These are phyloP conservation scores for Elephas maximus DNA, from an alignment of 2,113 vertebrate species.

Conservation along the genomic window DNA sequence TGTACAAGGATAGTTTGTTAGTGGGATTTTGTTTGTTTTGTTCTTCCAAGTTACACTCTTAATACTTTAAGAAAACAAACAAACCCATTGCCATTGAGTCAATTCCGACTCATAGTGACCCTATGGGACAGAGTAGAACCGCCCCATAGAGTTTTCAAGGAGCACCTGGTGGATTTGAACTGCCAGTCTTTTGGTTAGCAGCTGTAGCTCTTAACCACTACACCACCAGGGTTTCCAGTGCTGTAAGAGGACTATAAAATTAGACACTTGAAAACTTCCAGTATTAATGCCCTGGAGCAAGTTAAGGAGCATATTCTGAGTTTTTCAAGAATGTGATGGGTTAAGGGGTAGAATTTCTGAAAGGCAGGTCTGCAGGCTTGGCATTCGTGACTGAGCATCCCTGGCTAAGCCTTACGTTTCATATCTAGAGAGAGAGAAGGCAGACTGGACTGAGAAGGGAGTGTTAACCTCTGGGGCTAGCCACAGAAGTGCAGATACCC, in stretches of 20 bases:
- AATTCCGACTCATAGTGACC: too few species aligned
- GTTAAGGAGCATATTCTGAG: conserved; percentile 5
- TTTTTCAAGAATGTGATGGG: not conserved
- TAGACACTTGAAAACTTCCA: conserved; percentile 5
- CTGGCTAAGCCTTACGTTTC: not conserved
- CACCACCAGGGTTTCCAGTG: too few species aligned
- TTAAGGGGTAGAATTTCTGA: conserved; percentile 51
- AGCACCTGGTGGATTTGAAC: too few species aligned
- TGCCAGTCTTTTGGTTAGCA: too few species aligned
- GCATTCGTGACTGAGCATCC: not conserved
- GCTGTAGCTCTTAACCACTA: too few species aligned
- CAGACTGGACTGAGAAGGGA: not conserved
- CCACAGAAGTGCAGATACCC: not conserved
- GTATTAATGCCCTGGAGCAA: not conserved
- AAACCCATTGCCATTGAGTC: too few species aligned
- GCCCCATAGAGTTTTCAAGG: too few species aligned
- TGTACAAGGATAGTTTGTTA: not conserved
- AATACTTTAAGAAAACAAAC: not conserved
- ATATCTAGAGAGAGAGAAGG: not conserved
- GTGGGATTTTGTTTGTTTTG: not conserved
- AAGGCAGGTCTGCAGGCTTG: not conserved
- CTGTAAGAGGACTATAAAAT: conserved; percentile 39
- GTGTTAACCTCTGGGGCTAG: not conserved
- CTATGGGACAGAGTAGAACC: too few species aligned
- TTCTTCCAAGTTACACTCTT: conserved; percentile 19